These are phyloP conservation scores for Gadopsis bispinosus DNA, from an alignment of 2,797 vertebrate genomes.

Conservation along the genomic window DNA sequence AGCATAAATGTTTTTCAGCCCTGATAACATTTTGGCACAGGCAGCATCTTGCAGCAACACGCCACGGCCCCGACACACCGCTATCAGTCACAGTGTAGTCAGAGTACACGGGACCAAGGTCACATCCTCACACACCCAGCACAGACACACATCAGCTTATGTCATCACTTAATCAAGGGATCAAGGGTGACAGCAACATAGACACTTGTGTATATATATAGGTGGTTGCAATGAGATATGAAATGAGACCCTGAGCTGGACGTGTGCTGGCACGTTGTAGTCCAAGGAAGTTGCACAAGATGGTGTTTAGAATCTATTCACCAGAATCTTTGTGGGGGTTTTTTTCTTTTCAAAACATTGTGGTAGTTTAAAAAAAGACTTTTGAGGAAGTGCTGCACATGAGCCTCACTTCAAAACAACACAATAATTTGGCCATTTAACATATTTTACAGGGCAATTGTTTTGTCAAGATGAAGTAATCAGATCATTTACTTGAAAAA, in stretches of 20 bases:
- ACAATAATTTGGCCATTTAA: background rate
- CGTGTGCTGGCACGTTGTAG: background rate
- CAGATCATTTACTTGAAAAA: background rate
- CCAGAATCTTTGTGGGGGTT: background rate
- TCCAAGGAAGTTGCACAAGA: constrained; percentile 2
- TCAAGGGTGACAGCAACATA: constrained; percentile 55
- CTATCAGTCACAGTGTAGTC: constrained; percentile 53
- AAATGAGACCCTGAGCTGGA: constrained; percentile 34
- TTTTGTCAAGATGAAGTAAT: background rate
- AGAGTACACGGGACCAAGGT: constrained; percentile 70
- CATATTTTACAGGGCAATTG: background rate
- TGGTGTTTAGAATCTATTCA: background rate
- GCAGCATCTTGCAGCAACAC: constrained; percentile 37
- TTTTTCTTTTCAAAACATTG: background rate
- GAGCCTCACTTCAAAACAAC: background rate
- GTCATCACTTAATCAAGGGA: constrained; percentile 67
- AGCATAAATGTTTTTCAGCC: constrained; percentile 17
- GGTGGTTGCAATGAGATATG: constrained; percentile 31
- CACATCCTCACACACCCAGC: constrained; percentile 49
- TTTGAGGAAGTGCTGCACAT: background rate
- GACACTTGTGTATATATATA: constrained; percentile 53
- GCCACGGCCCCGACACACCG: constrained; percentile 8
- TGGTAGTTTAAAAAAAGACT: background rate
- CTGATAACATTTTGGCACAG: constrained; percentile 44
- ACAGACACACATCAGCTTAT: constrained; percentile 39